Conservation (phyloP, 2,113 vertebrate genomes). For the Muntiacus reevesi region DNA sequence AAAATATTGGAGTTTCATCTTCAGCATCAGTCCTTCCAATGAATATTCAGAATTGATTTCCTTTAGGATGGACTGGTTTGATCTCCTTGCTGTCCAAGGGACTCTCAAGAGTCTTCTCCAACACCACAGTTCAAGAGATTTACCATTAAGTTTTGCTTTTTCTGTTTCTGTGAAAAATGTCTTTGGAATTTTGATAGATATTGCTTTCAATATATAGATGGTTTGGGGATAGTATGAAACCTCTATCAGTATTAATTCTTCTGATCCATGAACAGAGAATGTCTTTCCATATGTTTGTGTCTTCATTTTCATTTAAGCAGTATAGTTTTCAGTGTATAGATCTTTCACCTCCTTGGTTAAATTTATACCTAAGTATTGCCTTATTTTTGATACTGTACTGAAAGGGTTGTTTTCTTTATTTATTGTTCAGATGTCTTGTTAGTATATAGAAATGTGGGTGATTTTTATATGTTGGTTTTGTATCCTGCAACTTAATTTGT, state of each 20-base stretch:
- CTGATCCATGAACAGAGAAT: not conserved
- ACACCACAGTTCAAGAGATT: not conserved
- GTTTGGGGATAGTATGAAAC: not conserved
- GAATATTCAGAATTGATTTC: not conserved
- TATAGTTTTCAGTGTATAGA: not conserved
- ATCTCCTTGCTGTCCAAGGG: not conserved
- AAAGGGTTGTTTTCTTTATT: not conserved
- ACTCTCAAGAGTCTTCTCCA: not conserved
- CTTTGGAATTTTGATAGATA: not conserved
- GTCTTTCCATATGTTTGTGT: not conserved
- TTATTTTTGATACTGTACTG: not conserved
- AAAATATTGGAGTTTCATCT: not conserved
- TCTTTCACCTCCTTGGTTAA: not conserved
- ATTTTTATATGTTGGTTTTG: not conserved
- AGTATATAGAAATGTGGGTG: not conserved
- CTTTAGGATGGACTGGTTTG: not conserved
- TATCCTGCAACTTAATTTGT: not conserved
- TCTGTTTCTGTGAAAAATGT: slow-evolving; percentile 5
- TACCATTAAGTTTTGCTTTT: not conserved
- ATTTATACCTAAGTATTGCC: not conserved
- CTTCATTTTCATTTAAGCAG: not conserved
- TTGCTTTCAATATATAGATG: not conserved
- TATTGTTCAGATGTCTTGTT: not conserved
- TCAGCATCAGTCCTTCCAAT: not conserved
- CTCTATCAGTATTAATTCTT: not conserved